Base-by-base conservation (phyloP, 2,888 invertebrate species). In the Plagodis pulveraria region DNA sequence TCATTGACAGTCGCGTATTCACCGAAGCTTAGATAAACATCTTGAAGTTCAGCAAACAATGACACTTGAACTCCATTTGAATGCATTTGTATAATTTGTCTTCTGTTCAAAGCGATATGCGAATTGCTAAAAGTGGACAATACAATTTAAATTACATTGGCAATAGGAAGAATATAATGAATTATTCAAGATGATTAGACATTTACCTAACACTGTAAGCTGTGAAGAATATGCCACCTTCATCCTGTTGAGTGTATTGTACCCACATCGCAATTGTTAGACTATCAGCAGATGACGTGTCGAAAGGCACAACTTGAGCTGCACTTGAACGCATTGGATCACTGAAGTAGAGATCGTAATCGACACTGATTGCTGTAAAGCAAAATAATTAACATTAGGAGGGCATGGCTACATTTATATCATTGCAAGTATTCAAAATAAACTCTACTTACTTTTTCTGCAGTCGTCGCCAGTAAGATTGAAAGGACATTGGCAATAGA, bases 381-480 rank as follows among this genome's bases (percentile, higher is more conserved):
- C 65, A 70, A 59, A 48, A 6, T 7, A 10, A 48, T 12, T 12
- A 34, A 32, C 9, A 44, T 5, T 7, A 44, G 32, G 0, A 8
- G 5, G 9, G 40, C 36, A 35, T 36, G 8, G 8, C 12, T 34
- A 33, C 12, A 8, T 32, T n/a, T 22, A 42, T 34, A 36, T n/a
- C 11, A 7, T 10, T 65, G 52, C 33, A 60, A 53, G 43, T 22
- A 40, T 41, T 22, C 1, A 32, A 11, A 40, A 50, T 55, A 33
- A 48, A 52, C 52, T n/a, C n/a, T 52, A 10, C 94, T 93, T 94
- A 98, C 98, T 96, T 94, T 99, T 99, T 80, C 98, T 95, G 78
- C 99, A 99, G 78, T 98, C 98, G 80, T 98, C 98, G 51, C 99
- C 99, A 32, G 99, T 99, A 75, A 98, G 94, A 80, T 99, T 99